Evolutionary conservation across 1,140 invertebrate genomes (phyloP).

Genomic region (Thereuonema tuberculata): DNA sequence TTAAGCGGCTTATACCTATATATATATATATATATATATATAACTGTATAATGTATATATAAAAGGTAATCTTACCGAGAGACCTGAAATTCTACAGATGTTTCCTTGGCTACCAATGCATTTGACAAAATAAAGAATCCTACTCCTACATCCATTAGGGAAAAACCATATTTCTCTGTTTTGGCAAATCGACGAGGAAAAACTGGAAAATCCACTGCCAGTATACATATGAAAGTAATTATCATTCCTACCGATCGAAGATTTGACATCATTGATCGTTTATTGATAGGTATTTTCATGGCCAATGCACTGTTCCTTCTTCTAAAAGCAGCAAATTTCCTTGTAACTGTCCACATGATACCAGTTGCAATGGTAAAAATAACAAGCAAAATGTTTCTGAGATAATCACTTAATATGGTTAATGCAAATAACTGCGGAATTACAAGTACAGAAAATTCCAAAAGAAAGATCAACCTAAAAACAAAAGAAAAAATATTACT

Average conservation of each 20-base stretch:
- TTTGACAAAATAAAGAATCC: slow-evolving; percentile 77
- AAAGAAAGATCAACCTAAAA: neutral
- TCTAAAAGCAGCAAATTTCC: no score
- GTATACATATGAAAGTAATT: slow-evolving; percentile 63
- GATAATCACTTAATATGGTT: no score
- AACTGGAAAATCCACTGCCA: slow-evolving; percentile 80
- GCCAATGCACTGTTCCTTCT: no score
- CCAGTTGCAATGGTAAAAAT: neutral
- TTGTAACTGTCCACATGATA: neutral
- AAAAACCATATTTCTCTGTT: slow-evolving; percentile 69
- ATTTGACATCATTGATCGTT: slow-evolving; percentile 27
- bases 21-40: no score
- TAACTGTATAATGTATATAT: no score
- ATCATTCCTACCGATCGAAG: slow-evolving; percentile 54
- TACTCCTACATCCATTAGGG: slow-evolving; percentile 90
- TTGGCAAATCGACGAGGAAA: slow-evolving; percentile 77
- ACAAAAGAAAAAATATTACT: neutral
- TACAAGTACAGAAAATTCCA: neutral
- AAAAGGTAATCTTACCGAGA: no score
- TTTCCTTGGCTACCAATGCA: slow-evolving; percentile 55
- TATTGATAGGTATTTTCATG: neutral
- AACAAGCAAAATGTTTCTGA: neutral
- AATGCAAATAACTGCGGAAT: neutral
- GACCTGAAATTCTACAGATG: no score
- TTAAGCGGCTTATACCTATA: no score